phyloP scores from a whole-genome alignment of 2,797 vertebrate genomes.

The Craterocephalus amniculus region DNA sequence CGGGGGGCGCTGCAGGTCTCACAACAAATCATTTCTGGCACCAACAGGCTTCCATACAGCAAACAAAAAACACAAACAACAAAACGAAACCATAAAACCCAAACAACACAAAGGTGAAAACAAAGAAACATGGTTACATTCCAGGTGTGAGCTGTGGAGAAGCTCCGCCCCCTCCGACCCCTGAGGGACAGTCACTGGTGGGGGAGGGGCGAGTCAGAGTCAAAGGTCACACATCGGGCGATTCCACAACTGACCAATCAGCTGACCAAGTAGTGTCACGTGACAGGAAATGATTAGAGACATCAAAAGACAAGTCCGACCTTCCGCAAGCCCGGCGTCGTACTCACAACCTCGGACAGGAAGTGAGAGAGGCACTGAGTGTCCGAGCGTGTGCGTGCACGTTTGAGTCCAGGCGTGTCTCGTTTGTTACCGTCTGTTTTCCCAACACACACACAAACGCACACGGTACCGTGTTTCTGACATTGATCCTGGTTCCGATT shows the following conservation, averaged over 20 bases:
- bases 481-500: no score
- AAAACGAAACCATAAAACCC: constrained; percentile 3
- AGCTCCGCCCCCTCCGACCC: constrained; percentile 14
- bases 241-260: constrained; percentile 15
- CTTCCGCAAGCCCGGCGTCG: constrained; percentile 2
- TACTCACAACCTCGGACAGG: constrained; percentile 26
- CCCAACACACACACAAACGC: no score
- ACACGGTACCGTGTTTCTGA: no score
- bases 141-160: constrained; percentile 23
- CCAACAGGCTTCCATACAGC: constrained; percentile 21
- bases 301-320: constrained; percentile 37
- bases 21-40: constrained; percentile 38
- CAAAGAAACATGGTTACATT: constrained; percentile 39
- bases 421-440: no score
- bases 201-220: constrained; percentile 2
- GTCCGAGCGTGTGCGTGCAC: constrained; percentile 6
- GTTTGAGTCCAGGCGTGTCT: not conserved
- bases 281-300: constrained; percentile 35
- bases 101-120: constrained; percentile 13
- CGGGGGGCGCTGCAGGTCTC: not conserved
- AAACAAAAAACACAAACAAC: constrained; percentile 17
- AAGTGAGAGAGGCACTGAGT: constrained; percentile 71
- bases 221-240: constrained; percentile 6
- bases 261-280: constrained; percentile 27
- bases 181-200: constrained; percentile 7